A percentile compares a stretch with the other conserved stretches of the same genome.
Evolutionary conservation across 2,113 vertebrate species (phyloP).

Genomic region (Odontophorus gujanensis): DNA sequence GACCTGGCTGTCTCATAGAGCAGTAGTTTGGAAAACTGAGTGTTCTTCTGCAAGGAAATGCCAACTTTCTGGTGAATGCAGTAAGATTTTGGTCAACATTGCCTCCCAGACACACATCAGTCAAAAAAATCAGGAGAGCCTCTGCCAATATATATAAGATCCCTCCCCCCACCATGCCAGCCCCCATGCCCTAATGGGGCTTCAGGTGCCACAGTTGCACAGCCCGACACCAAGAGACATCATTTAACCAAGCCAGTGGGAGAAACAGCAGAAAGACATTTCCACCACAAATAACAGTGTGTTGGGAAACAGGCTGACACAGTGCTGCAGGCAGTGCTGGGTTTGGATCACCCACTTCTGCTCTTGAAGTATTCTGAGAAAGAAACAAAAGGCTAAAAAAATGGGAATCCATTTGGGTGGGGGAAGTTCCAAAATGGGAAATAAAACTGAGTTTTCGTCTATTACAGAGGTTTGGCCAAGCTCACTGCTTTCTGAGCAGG

Average conservation of each 20-base stretch:
- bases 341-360: neutral
- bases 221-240: accelerated
- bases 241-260: neutral
- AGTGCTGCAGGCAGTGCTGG: neutral
- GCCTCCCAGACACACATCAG: neutral
- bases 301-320: neutral
- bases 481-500: neutral
- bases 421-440: neutral
- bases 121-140: neutral
- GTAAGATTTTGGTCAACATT: neutral
- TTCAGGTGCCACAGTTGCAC: neutral
- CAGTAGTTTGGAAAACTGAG: neutral
- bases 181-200: neutral
- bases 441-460: neutral
- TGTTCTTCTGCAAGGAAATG: neutral
- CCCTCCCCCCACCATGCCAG: neutral
- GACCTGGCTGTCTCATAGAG: neutral
- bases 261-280: conserved; percentile 7
- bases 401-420: neutral
- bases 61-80: neutral
- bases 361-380: neutral
- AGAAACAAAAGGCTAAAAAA: neutral
- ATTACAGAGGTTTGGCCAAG: neutral
- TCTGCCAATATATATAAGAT: neutral
- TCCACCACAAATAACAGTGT: conserved; percentile 33